Percentiles rank a stretch among this genome's conserved stretches.
phyloP scores from a whole-genome alignment of 2,888 invertebrate genomes.

The Cerastis rubricosa region DNA sequence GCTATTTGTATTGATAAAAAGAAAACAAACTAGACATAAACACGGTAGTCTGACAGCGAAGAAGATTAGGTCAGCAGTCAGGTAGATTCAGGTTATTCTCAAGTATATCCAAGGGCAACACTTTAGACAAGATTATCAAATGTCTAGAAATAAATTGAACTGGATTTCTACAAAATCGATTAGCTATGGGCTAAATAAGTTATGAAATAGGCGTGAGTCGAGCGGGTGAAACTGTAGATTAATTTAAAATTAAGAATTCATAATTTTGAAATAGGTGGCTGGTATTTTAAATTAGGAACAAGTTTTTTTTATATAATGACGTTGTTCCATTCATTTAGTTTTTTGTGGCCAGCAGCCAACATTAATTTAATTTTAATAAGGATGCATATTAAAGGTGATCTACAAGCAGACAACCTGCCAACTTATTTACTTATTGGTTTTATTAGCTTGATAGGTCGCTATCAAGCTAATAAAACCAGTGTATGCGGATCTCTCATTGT shows the following conservation, averaged over 20 bases:
- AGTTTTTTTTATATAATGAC: slow-evolving; percentile 10
- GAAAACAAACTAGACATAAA: slow-evolving; percentile 39
- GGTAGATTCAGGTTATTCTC: slow-evolving; percentile 51
- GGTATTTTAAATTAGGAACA: slow-evolving; percentile 39
- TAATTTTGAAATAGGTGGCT: slow-evolving; percentile 15
- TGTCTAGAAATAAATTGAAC: slow-evolving; percentile 49
- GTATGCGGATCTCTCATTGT: too few relatives aligned
- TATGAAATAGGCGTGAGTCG: slow-evolving; percentile 24
- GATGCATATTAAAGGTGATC: not conserved
- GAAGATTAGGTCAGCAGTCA: slow-evolving; percentile 55
- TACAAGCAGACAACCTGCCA: not conserved
- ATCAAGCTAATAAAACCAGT: too few relatives aligned
- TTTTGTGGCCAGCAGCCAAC: slow-evolving; percentile 1
- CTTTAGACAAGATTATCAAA: slow-evolving; percentile 28
- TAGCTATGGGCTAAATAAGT: slow-evolving; percentile 48
- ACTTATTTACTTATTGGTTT: too few relatives aligned
- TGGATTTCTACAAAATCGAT: slow-evolving; percentile 52
- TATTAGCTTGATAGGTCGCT: too few relatives aligned
- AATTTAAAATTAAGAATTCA: slow-evolving; percentile 53
- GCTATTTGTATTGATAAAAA: slow-evolving; percentile 41
- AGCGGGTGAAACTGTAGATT: slow-evolving; percentile 6
- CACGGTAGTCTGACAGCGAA: slow-evolving; percentile 51
- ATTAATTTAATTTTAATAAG: slow-evolving; percentile 1
- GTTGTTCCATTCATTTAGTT: slow-evolving; percentile 3
- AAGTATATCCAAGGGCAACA: slow-evolving; percentile 53